Evolutionary conservation across 2,888 invertebrate species (phyloP).

Genomic region (Dromius quadrimaculatus): DNA sequence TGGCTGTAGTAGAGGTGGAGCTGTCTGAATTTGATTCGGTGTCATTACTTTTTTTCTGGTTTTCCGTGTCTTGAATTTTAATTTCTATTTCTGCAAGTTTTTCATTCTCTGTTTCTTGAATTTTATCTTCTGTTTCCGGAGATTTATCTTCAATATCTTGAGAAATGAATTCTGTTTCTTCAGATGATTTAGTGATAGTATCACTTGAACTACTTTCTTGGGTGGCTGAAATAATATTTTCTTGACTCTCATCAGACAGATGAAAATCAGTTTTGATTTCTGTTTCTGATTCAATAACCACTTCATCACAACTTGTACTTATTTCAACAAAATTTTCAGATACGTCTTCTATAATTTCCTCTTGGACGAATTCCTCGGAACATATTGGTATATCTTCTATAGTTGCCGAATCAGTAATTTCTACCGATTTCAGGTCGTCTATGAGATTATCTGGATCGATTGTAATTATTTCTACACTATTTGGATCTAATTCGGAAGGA

Average conservation of each 20-base stretch:
- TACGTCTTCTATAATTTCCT: slow-evolving; percentile 44
- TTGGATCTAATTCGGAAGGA: slow-evolving; percentile 35
- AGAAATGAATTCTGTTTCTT: slow-evolving; percentile 54
- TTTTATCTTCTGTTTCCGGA: slow-evolving; percentile 36
- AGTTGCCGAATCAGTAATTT: slow-evolving; percentile 37
- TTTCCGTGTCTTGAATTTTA: slow-evolving; percentile 8
- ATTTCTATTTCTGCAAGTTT: background rate
- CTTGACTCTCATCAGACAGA: slow-evolving; percentile 42
- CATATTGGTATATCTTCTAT: slow-evolving; percentile 53
- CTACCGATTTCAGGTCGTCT: slow-evolving; percentile 43
- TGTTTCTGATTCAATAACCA: slow-evolving; percentile 15
- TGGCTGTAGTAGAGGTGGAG: slow-evolving; percentile 42
- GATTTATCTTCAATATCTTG: background rate
- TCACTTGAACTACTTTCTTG: slow-evolving; percentile 29
- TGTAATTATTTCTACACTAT: slow-evolving; percentile 39
- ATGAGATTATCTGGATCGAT: slow-evolving; percentile 45
- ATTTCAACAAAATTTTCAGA: slow-evolving; percentile 42
- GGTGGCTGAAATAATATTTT: slow-evolving; percentile 11
- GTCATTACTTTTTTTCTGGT: slow-evolving; percentile 32
- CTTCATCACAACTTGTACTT: slow-evolving; percentile 29
- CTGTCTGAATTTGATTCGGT: slow-evolving; percentile 45
- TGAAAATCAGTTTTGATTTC: slow-evolving; percentile 36
- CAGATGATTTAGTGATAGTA: slow-evolving; percentile 17
- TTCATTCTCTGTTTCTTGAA: background rate
- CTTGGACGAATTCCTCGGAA: slow-evolving; percentile 43